phyloP scores from a whole-genome alignment of 2,888 invertebrate species.

The Coremacera marginata region DNA sequence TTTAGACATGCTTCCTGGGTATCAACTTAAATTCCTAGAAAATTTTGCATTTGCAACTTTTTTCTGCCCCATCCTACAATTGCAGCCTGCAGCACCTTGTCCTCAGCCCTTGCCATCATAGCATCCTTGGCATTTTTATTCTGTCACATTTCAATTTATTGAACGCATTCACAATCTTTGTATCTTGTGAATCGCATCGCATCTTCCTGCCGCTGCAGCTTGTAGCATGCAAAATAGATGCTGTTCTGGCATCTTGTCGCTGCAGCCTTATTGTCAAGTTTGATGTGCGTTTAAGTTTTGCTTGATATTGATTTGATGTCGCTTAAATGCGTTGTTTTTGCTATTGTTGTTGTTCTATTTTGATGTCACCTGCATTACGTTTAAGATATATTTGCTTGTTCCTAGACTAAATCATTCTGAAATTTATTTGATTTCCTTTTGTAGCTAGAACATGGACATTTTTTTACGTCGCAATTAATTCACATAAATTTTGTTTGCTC shows the following conservation, averaged over 20 bases:
- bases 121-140: constrained; percentile 2
- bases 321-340: constrained; percentile 2
- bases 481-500: constrained; percentile 14
- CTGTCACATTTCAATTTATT: constrained; percentile 39
- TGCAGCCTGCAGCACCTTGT: background rate
- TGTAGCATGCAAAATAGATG: constrained; percentile 5
- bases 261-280: background rate
- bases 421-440: constrained; percentile 28
- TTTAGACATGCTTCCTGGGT: no score
- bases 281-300: constrained; percentile 8
- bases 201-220: background rate
- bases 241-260: background rate
- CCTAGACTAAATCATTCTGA: background rate
- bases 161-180: constrained; percentile 30
- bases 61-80: background rate
- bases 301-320: constrained; percentile 22
- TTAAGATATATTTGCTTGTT: background rate
- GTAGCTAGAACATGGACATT: background rate
- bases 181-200: constrained; percentile 12
- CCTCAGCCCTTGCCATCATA: background rate
- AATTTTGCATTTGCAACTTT: background rate
- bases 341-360: background rate
- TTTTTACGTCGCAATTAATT: background rate
- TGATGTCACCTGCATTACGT: background rate
- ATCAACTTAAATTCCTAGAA: no score